A percentile compares a stretch with the other conserved stretches of the same genome.
phyloP scores from a whole-genome alignment of 2,113 vertebrate genomes.

The Brachypteracias leptosomus region DNA sequence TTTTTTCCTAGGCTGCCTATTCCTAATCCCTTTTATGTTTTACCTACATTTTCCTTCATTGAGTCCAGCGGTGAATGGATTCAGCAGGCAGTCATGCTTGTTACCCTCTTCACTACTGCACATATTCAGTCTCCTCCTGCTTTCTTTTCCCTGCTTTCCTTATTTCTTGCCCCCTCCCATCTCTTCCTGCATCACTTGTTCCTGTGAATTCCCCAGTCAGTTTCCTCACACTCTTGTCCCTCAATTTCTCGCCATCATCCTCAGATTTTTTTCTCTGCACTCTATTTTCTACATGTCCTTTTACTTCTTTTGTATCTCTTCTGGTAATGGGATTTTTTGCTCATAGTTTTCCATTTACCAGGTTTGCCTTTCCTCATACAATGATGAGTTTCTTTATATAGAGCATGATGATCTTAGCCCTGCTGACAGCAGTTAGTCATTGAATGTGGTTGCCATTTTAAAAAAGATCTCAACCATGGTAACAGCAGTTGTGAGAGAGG shows the following conservation, averaged over 20 bases:
- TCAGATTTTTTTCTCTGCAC: not conserved
- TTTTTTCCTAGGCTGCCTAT: constrained; percentile 15
- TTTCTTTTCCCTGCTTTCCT: not conserved
- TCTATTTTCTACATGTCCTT: not conserved
- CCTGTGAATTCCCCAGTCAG: not conserved
- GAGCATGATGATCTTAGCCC: not conserved
- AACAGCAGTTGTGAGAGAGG: not conserved
- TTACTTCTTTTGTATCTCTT: not conserved
- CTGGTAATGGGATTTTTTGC: not conserved
- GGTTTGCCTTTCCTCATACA: not conserved
- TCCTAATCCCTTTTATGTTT: constrained; percentile 41
- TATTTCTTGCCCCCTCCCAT: not conserved
- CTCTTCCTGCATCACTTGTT: not conserved
- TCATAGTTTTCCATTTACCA: not conserved
- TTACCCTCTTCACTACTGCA: not conserved
- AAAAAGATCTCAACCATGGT: not conserved
- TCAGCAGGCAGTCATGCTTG: not conserved
- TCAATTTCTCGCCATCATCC: not conserved
- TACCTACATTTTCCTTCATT: constrained; percentile 1
- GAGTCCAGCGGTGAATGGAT: not conserved
- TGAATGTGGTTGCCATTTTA: not conserved
- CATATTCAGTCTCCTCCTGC: not conserved
- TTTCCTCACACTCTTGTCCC: not conserved
- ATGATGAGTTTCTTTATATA: not conserved
- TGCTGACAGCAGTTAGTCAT: not conserved